These are phyloP conservation scores for Andrena praecox DNA, from an alignment of 2,888 invertebrate genomes.

Conservation along the genomic window DNA sequence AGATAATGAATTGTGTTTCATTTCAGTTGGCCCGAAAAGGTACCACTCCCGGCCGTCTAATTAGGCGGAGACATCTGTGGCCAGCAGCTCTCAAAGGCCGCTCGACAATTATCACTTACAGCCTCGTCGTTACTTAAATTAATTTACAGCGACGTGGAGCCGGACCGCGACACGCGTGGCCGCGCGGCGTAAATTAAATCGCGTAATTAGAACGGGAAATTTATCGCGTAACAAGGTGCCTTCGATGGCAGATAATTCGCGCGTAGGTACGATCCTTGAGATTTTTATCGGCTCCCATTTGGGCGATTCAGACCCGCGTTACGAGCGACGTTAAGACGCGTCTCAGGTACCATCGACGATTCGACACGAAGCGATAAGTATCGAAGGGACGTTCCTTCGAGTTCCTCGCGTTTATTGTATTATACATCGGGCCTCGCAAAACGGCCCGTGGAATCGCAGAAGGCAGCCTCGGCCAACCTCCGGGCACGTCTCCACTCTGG, in stretches of 20 bases:
- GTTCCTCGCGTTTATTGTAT: not conserved
- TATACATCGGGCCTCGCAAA: conserved; percentile 11
- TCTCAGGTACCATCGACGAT: not conserved
- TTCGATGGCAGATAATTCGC: not conserved
- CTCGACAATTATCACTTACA: conserved; percentile 43
- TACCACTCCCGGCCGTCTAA: conserved; percentile 82
- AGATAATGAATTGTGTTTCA: conserved; percentile 83
- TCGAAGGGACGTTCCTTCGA: not conserved
- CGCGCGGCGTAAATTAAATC: conserved; percentile 27
- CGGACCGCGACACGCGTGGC: not conserved
- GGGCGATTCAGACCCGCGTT: conserved; percentile 1
- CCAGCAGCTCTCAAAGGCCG: conserved; percentile 72
- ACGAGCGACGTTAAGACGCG: conserved; percentile 7
- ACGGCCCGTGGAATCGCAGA: conserved; percentile 55
- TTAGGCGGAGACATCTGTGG: conserved; percentile 83
- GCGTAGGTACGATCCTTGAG: not conserved
- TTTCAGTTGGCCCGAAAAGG: conserved; percentile 81
- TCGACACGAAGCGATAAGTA: not conserved
- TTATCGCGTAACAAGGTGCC: not conserved
- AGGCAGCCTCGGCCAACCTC: conserved; percentile 57
- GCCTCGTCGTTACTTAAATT: conserved; percentile 30
- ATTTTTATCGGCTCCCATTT: conserved; percentile 6
- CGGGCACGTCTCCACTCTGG: conserved; percentile 75
- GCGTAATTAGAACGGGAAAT: conserved; percentile 15
- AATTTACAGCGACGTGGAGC: conserved; percentile 37